Percentiles rank a stretch among this genome's conserved stretches.
phyloP scores from a whole-genome alignment of 2,113 vertebrate genomes.

The Gracilinanus agilis region DNA sequence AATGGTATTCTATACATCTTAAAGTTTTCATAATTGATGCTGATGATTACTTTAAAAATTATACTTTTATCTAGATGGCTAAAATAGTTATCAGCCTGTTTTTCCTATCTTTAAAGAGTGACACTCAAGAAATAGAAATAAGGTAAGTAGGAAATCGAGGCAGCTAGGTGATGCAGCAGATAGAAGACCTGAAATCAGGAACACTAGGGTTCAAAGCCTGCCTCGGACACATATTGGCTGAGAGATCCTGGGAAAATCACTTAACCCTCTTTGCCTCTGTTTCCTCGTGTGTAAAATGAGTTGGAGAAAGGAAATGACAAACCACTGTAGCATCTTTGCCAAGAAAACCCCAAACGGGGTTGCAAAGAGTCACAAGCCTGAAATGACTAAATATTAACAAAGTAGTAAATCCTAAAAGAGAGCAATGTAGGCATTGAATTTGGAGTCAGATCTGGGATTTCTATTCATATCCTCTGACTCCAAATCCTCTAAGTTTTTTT shows the following conservation, averaged over 20 bases:
- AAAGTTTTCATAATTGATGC: background rate
- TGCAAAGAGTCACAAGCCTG: too few species aligned
- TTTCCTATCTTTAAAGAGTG: background rate
- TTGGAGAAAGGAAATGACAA: too few species aligned
- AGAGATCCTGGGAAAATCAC: too few species aligned
- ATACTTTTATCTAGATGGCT: background rate
- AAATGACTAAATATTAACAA: too few species aligned
- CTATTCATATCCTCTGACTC: background rate
- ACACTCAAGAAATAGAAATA: background rate
- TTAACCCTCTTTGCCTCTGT: too few species aligned
- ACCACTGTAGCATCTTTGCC: too few species aligned
- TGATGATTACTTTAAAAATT: background rate
- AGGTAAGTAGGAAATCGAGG: background rate
- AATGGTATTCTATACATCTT: constrained; percentile 19
- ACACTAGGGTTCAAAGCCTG: too few species aligned
- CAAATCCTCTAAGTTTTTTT: background rate
- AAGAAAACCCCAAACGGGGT: too few species aligned
- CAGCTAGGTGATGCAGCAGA: too few species aligned
- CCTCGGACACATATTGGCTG: too few species aligned
- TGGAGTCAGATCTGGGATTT: background rate
- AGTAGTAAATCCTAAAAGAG: background rate
- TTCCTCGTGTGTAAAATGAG: too few species aligned
- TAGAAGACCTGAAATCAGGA: too few species aligned
- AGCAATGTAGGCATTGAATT: background rate
- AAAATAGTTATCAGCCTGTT: background rate